Percentiles rank a stretch among this genome's conserved stretches.
Conservation (phyloP, 2,113 vertebrate species). For the Catharus fuscescens region DNA sequence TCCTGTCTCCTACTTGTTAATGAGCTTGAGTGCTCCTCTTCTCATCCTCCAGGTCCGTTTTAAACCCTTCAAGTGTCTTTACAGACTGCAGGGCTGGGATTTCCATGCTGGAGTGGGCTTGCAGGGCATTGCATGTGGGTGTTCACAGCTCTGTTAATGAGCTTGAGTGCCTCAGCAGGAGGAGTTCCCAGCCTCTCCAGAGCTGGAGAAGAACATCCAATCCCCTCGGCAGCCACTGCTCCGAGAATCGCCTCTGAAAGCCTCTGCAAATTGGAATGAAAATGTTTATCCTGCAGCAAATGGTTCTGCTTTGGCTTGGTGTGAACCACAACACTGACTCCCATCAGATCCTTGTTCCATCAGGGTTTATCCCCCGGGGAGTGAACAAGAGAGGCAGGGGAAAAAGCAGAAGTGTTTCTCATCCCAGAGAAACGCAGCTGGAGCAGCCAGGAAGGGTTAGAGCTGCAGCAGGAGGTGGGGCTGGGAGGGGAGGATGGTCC, state of each 20-base stretch:
- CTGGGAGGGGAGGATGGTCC: neutral
- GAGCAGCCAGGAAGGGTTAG: neutral
- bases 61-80: neutral
- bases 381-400: neutral
- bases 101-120: neutral
- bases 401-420: neutral
- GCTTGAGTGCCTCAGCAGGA: neutral
- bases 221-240: accelerated
- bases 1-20: too few species aligned
- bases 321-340: neutral
- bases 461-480: neutral
- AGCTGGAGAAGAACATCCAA: neutral
- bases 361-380: neutral
- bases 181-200: neutral
- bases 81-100: neutral
- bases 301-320: neutral
- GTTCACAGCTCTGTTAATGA: neutral
- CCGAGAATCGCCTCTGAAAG: neutral
- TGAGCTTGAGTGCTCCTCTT: too few species aligned
- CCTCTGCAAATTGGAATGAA: neutral
- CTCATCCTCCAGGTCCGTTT: neutral
- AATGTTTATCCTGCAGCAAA: neutral
- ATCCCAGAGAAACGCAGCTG: neutral
- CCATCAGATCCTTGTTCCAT: neutral
- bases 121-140: neutral